phyloP scores from a whole-genome alignment of 2,888 invertebrate genomes.

The Spodoptera exigua region DNA sequence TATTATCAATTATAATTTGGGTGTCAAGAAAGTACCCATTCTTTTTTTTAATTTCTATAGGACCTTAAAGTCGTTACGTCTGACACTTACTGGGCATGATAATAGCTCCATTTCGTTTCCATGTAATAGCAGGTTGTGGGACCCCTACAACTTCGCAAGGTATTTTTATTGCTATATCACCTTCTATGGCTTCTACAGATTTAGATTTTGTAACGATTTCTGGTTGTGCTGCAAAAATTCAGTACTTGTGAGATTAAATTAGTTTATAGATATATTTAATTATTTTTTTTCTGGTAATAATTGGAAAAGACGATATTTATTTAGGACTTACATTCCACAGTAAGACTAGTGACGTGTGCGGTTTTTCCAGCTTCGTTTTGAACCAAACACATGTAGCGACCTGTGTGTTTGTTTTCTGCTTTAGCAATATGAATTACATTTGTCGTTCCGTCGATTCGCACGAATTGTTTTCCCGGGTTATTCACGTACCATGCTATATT shows the following conservation, averaged over 20 bases:
- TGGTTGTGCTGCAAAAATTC: constrained; percentile 25
- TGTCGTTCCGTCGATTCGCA: neutral
- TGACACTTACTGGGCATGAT: constrained; percentile 37
- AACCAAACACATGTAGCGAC: constrained; percentile 44
- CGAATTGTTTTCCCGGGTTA: neutral
- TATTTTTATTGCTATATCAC: constrained; percentile 43
- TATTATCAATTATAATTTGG: no score
- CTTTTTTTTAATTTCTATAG: no score
- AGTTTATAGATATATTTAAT: no score
- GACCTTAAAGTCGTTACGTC: no score
- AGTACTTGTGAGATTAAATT: no score
- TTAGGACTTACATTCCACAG: constrained; percentile 45
- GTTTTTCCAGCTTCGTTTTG: constrained; percentile 20
- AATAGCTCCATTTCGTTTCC: constrained; percentile 28
- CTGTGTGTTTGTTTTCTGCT: constrained; percentile 16
- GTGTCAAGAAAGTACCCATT: no score
- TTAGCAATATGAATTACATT: constrained; percentile 10
- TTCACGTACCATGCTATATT: constrained; percentile 32
- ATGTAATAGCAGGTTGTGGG: constrained; percentile 40
- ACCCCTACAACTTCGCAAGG: constrained; percentile 40
- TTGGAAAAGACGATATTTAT: no score
- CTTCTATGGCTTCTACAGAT: constrained; percentile 33
- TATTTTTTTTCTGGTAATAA: no score
- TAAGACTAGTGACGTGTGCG: constrained; percentile 37
- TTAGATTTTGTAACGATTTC: constrained; percentile 17